Base-by-base conservation (phyloP, 2,113 vertebrate species). In the Pyrgilauda ruficollis region DNA sequence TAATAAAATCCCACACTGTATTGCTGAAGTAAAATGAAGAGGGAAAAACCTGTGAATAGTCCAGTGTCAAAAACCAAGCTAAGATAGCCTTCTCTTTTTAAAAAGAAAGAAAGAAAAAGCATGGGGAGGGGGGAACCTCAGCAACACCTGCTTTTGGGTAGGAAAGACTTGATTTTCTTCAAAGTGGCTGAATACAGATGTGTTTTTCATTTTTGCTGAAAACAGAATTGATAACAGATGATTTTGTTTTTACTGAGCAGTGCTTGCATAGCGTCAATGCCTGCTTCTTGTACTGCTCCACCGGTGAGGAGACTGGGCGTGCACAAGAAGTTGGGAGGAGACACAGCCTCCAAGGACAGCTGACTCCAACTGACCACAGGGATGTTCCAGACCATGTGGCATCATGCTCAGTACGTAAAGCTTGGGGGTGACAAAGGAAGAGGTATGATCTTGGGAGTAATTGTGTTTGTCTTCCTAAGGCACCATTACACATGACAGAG, bases 251-350 rank as follows among this genome's bases (percentile, higher is more conserved):
- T 55, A 11, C 30, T 23, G 41, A 75, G n/a, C 20, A 76, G 20
- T 7, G 12, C 26, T 47, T 35, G 30, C n/a, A 30, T 6, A 41
- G 21, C 7, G 21, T 35, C 78, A 41, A 3, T 22, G 39, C 26
- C 37, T 68, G 53, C 24, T 47, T 31, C 47, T 16, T 31, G 26
- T 19, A 47, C 11, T 0, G 4, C 21, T 30, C 14, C 41, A 35
- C n/a, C 6, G 24, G 16, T 2, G 9, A 75, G 16, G 11, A 39
- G 28, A 67, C 9, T 18, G 30, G 30, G 8, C 0, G 0, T 4
- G 30, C 41, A 35, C 30, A 41, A 31, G n/a, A 35, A 47, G 11
- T 0, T 41, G 47, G 14, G 39, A 68, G 30, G 21, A 35, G 55
- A 55, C 12, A 39, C 11, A 47, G 46, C 20, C 39, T 41, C 13